phyloP scores from a whole-genome alignment of 2,888 invertebrate species.

The Toxonevra muliebris region DNA sequence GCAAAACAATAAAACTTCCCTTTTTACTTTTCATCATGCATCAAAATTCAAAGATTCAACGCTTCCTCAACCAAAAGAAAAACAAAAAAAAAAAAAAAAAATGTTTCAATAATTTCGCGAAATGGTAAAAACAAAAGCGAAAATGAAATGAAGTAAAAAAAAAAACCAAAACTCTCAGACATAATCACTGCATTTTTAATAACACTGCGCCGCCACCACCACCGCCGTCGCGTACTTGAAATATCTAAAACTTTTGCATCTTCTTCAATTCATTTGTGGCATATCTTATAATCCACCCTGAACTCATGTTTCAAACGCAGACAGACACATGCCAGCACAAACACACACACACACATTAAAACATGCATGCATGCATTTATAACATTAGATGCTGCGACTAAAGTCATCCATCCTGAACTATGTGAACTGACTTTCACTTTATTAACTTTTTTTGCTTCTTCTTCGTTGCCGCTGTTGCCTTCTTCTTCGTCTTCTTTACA shows the following conservation, averaged over 20 bases:
- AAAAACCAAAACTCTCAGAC: conserved; percentile 5
- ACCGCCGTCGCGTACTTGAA: not conserved
- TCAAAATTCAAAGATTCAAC: too few relatives aligned
- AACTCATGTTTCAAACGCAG: conserved; percentile 8
- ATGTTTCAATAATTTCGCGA: too few relatives aligned
- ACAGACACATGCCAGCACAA: not conserved
- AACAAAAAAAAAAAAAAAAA: too few relatives aligned
- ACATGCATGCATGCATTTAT: not conserved
- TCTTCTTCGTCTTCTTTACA: conserved; percentile 4
- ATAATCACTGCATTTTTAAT: conserved; percentile 7
- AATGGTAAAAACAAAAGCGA: not conserved
- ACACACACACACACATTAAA: not conserved
- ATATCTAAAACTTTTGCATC: too few relatives aligned
- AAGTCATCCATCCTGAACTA: conserved; percentile 34
- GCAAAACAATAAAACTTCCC: too few relatives aligned
- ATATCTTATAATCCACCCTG: conserved; percentile 28
- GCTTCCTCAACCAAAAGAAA: too few relatives aligned
- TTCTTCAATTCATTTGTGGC: conserved; percentile 7
- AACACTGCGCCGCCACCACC: not conserved
- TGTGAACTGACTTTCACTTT: conserved; percentile 39
- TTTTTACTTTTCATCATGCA: too few relatives aligned
- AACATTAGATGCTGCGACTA: not conserved
- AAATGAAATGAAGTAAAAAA: not conserved
- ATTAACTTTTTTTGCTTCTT: conserved; percentile 23
- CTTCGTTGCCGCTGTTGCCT: conserved; percentile 5